Base-by-base conservation (phyloP, 2,113 vertebrate genomes). In the Holacanthus passer region DNA sequence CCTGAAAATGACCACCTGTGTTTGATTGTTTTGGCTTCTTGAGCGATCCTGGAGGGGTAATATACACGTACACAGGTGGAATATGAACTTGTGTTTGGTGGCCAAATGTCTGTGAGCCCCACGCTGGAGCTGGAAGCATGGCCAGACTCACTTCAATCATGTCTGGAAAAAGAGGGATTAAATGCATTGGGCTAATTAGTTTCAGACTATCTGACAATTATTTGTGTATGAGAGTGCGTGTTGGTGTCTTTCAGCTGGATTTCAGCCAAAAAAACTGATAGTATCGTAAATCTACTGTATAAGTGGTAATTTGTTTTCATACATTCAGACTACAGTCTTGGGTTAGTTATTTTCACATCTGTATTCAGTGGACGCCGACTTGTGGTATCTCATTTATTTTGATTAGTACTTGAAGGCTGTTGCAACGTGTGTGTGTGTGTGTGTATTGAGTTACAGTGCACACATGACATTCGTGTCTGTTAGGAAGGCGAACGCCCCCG, bases 1-100 rank as follows among this genome's bases (percentile, higher is more conserved):
- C 45, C 62, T 71, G 85, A 86, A 87, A 93, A 87, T 87, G 89
- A 90, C 92, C 94, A 94, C 91, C 93, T 93, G 94, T 45, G 79
- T 94, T 93, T 95, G 91, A 94, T 93, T 88, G 88, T 81, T 88
- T 92, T 94, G 90, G 93, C 89, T 27, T 69, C 81, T 58, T 75
- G 2, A 32, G 55, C 35, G 53, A 80, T 74, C 87, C 84, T 87
- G 59, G 2, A 84, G 88, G 87, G 90, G 77, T 69, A 89, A 87
- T 69, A 71, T 45, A 67, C 77, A 76, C 52, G 65, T 86, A 73
- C 60, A 91, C 77, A 90, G 92, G 91, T 90, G 89, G 91, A 91
- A 84, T 87, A 84, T 87, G 88, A 86, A 79, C 87, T 76, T 29
- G 59, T 53, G 69, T 79, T 70, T 37, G 70, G 77, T 80, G 84